These are phyloP conservation scores for Pelobates fuscus DNA, from an alignment of 2,113 vertebrate species.

Conservation along the genomic window DNA sequence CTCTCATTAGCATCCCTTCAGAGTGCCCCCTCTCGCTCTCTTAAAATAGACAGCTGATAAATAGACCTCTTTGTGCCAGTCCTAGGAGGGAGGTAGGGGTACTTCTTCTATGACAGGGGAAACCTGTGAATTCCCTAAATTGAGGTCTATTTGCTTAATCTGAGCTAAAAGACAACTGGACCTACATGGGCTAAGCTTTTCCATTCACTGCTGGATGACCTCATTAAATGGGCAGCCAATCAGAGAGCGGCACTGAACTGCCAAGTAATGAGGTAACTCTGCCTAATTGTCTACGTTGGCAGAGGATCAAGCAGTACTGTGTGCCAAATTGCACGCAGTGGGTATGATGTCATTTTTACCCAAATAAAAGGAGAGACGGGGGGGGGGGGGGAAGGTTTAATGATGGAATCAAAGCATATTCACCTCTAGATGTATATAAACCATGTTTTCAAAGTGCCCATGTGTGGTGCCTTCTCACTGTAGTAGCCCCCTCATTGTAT, in stretches of 20 bases:
- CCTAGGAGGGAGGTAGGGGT: not conserved
- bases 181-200: constrained; percentile 12
- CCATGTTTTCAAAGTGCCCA: too few species aligned
- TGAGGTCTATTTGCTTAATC: constrained; percentile 28
- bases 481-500: too few species aligned
- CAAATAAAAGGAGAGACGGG: not conserved
- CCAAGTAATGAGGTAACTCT: constrained; percentile 37
- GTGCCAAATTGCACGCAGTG: constrained; percentile 13
- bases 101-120: constrained; percentile 1
- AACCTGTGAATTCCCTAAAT: constrained; percentile 23
- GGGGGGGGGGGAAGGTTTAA: not conserved
- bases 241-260: not conserved
- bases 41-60: constrained; percentile 35
- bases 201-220: constrained; percentile 40
- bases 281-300: constrained; percentile 39
- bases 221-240: constrained; percentile 41
- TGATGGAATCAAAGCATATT: not conserved
- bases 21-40: constrained; percentile 17
- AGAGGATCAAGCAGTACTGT: constrained; percentile 5
- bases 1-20: constrained; percentile 19
- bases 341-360: constrained; percentile 34
- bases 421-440: not conserved
- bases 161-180: constrained; percentile 8
- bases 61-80: constrained; percentile 31
- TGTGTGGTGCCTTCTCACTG: too few species aligned